Conservation (phyloP, 2,888 invertebrate genomes). For the Hirudinaria manillensis region DNA sequence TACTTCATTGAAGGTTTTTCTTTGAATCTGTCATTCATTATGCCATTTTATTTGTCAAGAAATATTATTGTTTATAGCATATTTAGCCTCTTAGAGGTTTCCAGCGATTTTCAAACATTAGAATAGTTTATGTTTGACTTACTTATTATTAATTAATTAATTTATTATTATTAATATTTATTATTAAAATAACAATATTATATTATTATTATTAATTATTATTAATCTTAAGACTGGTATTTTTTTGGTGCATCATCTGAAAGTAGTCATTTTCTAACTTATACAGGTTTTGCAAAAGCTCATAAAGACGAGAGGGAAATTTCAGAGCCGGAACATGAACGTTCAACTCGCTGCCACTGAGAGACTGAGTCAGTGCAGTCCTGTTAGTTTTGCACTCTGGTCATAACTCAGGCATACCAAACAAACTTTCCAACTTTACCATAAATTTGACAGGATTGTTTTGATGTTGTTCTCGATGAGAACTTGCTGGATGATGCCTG, state of each 20-base stretch:
- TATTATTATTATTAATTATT: too few relatives aligned
- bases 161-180: too few relatives aligned
- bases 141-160: too few relatives aligned
- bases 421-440: background rate
- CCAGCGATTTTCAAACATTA: too few relatives aligned
- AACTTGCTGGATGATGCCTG: conserved; percentile 30
- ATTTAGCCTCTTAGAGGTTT: too few relatives aligned
- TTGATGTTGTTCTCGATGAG: conserved; percentile 29
- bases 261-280: background rate
- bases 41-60: background rate
- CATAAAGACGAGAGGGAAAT: conserved; percentile 24
- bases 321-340: conserved; percentile 22
- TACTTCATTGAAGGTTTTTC: conserved; percentile 22
- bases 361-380: conserved; percentile 26
- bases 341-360: conserved; percentile 30
- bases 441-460: conserved; percentile 20
- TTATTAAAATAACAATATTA: too few relatives aligned
- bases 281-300: conserved; percentile 35
- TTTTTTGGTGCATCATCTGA: too few relatives aligned
- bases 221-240: too few relatives aligned
- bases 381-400: conserved; percentile 1
- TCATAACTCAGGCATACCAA: background rate
- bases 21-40: background rate
- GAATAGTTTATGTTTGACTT: too few relatives aligned
- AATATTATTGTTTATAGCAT: too few relatives aligned